Evolutionary conservation across 92 coral and sea anemone genomes (phyloP), one percentile per base, ranked within the genome.

Genomic region (Chrysogorgia sp.): DNA sequence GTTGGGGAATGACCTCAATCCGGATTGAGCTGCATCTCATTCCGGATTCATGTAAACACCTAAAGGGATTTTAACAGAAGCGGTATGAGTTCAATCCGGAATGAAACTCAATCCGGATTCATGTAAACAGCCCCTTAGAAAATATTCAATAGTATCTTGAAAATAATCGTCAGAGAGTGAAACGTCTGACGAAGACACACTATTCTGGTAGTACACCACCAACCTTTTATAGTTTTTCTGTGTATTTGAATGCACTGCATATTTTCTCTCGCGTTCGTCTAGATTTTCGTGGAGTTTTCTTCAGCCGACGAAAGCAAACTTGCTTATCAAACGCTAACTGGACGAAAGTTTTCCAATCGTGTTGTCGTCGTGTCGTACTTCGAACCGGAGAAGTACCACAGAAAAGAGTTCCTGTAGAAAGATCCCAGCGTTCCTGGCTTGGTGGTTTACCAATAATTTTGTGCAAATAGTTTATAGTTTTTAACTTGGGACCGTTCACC

Each of bases 261-360:
- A 5, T 30, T 64, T 8, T n/a, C 19, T 67, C 22, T 75, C 58
- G 10, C 53, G 28, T 28, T 45, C 41, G 50, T n/a, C 25, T 82
- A 93, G 98, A 91, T 93, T 67, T 93, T 81, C 57, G 97, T 93
- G 49, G 94, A 93, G 81, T 93, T 86, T 56, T 88, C 86, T 1
- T 76, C 97, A 17, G 50, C 89, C 7, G 93, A 87, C 2, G 98
- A 91, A 71, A 61, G 90, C 29, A 85, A 85, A 81, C 71, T 61
- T 35, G 98, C 98, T n/a, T 87, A 91, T n/a, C 87, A 86, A 19
- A 78, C 97, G 14, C 97, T 93, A 34, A 92, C 97, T 35, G 98
- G 98, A 58, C 86, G 98, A 34, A 93, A 93, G 90, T 93, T 93
- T 52, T 92, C 98, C 81, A 93, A 93, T 82, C 96, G 98, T 41